These are phyloP conservation scores for Pocota personata DNA, from an alignment of 2,888 invertebrate species.

Conservation along the genomic window DNA sequence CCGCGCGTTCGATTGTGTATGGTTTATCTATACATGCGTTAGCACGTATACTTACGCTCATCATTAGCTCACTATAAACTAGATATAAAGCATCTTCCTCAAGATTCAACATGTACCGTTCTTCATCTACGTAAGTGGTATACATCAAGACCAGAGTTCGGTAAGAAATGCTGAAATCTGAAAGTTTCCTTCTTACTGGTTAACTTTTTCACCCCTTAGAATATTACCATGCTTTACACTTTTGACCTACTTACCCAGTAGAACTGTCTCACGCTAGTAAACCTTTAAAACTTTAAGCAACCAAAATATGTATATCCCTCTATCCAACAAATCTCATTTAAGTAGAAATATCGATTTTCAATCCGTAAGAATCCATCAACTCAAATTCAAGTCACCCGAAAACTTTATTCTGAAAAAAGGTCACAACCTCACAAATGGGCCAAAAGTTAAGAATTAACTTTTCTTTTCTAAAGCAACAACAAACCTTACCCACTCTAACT, in stretches of 20 bases:
- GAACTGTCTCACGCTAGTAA: constrained; percentile 5
- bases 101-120: too few species aligned
- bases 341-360: constrained; percentile 37
- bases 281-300: neutral
- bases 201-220: too few species aligned
- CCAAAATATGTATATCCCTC: neutral
- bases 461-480: constrained; percentile 18
- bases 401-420: neutral
- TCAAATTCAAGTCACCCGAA: constrained; percentile 24
- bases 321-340: neutral
- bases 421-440: constrained; percentile 14
- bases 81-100: too few species aligned
- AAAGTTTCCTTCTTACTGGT: too few species aligned
- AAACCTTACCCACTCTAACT: constrained; percentile 6
- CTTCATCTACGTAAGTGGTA: too few species aligned
- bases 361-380: constrained; percentile 30
- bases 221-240: too few species aligned
- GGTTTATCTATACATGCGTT: too few species aligned
- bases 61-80: too few species aligned
- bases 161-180: too few species aligned
- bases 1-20: too few species aligned
- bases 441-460: constrained; percentile 60
- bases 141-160: too few species aligned
- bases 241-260: neutral
- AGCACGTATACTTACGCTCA: too few species aligned